phyloP scores from a whole-genome alignment of 2,888 invertebrate genomes.

The Eupithecia exiguata region DNA sequence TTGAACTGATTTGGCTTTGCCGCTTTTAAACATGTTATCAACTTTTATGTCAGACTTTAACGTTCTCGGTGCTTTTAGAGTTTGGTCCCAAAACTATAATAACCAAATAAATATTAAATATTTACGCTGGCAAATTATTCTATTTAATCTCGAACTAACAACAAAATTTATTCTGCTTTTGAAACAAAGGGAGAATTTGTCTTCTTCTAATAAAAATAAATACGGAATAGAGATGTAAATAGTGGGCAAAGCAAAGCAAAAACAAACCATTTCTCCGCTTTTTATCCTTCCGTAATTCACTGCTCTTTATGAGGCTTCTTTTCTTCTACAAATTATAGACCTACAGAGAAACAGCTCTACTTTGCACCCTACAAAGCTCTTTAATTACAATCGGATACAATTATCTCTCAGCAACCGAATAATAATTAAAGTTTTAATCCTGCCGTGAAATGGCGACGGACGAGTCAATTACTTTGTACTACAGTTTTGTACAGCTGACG shows the following conservation, averaged over 20 bases:
- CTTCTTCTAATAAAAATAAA: background rate
- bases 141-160: background rate
- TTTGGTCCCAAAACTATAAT: background rate
- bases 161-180: background rate
- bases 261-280: background rate
- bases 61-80: background rate
- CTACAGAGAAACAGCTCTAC: background rate
- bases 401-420: background rate
- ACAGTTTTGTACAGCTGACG: slow-evolving; percentile 18
- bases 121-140: background rate
- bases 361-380: background rate
- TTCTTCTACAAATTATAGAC: background rate
- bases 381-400: background rate
- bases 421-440: slow-evolving; percentile 5
- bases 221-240: no score
- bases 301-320: background rate
- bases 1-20: background rate
- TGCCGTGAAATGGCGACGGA: slow-evolving; percentile 7
- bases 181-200: background rate
- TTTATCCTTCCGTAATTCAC: background rate
- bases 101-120: background rate
- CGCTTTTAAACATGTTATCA: background rate
- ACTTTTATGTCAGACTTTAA: background rate
- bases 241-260: background rate
- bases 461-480: slow-evolving; percentile 25